Evolutionary conservation across 2,888 invertebrate species (phyloP), one percentile per base, ranked within the genome.

Genomic region (Pollenia griseotomentosa): DNA sequence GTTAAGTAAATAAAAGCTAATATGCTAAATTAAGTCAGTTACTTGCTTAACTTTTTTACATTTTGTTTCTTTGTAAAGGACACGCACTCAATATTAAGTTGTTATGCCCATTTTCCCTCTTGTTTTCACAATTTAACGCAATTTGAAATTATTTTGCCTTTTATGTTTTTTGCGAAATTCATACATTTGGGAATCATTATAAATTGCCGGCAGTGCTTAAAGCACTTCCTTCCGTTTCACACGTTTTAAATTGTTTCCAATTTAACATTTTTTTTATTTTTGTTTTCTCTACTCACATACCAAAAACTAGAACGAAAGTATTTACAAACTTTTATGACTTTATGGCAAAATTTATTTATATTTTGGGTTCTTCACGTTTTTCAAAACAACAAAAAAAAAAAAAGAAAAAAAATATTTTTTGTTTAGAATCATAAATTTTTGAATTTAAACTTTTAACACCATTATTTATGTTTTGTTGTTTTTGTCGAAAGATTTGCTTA

Each of bases 141-240:
- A 46, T 48, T 14, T 23, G n/a, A n/a, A 61, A 77, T 6, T 66
- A n/a, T 61, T 74, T 10, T 16, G 1, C 53, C 51, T 42, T 33
- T 33, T 46, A 7, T 55, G 16, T 5, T 46, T 16, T 33, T 66
- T 33, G 9, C 10, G 44, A 19, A 23, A 61, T 33, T 10, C 65
- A 55, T 23, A 33, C 61, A 55, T 80, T 63, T 63, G 61, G 53
- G 53, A 63, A 44, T 71, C 44, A n/a, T 12, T 33, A 44, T 53
- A 63, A 63, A 55, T 16, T 44, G 14, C 53, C 53, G 33, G 42
- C 14, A 65, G 9, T 55, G 19, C 46, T 48, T 59, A 59, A 70
- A 8, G 65, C 16, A 40, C 51, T 68, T 80, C 74, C 82, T 68
- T 82, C 75, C 82, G 82, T 82, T 82, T 82, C 53, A 33, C 59